A percentile compares a stretch with the other conserved stretches of the same genome.
Conservation (phyloP, 2,888 invertebrate genomes). For the Serrognathus titanus region DNA sequence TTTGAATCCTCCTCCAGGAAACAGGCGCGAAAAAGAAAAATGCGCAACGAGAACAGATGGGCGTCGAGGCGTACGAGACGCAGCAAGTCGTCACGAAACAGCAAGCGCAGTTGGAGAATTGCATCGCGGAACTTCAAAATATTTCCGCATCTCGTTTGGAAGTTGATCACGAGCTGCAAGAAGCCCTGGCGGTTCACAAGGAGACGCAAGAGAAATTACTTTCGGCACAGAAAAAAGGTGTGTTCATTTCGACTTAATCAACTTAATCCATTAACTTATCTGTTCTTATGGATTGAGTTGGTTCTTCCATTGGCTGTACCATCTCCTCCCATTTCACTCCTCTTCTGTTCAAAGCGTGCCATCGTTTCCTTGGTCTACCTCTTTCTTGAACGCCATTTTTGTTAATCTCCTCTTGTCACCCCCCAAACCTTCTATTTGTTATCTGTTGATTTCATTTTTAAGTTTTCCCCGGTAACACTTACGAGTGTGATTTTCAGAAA, state of each 20-base stretch:
- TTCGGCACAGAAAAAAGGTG: slow-evolving; percentile 50
- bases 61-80: slow-evolving; percentile 58
- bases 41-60: slow-evolving; percentile 56
- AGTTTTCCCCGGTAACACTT: too few relatives aligned
- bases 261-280: too few relatives aligned
- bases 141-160: slow-evolving; percentile 53
- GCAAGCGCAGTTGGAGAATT: slow-evolving; percentile 55
- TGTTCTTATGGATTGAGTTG: too few relatives aligned
- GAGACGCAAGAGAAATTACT: slow-evolving; percentile 50
- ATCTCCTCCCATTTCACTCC: too few relatives aligned
- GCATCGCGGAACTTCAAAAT: slow-evolving; percentile 53
- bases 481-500: slow-evolving; percentile 44
- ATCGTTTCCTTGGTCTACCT: too few relatives aligned
- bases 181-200: slow-evolving; percentile 51
- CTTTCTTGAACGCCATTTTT: too few relatives aligned
- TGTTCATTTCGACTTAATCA: too few relatives aligned
- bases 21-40: slow-evolving; percentile 50
- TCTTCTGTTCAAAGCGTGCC: too few relatives aligned
- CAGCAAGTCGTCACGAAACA: slow-evolving; percentile 59
- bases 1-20: slow-evolving; percentile 45
- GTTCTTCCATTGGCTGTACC: too few relatives aligned
- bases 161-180: slow-evolving; percentile 51
- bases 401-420: too few relatives aligned
- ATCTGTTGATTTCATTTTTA: too few relatives aligned
- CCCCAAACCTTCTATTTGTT: too few relatives aligned